A percentile compares a stretch with the other conserved stretches of the same genome.
These are phyloP conservation scores for Sapayoa aenigma DNA, from an alignment of 2,113 vertebrate species.

Conservation along the genomic window DNA sequence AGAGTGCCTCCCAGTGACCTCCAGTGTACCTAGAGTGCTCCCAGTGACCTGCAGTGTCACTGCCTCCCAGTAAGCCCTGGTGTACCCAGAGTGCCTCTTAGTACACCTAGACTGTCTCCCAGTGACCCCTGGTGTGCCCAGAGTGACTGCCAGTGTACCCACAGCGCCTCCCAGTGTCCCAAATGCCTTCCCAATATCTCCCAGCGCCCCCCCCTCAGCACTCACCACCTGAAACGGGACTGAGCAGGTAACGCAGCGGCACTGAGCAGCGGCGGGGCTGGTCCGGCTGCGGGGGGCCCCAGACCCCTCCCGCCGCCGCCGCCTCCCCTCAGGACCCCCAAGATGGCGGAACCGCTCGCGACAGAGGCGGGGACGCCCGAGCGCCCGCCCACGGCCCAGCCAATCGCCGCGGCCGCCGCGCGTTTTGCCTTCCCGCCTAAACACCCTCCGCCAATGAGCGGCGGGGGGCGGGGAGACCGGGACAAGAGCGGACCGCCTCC, in stretches of 20 bases:
- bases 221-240: not conserved
- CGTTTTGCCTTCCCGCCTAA: not conserved
- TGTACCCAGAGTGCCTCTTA: not conserved
- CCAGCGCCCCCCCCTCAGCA: not conserved
- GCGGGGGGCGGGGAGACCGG: accelerated
- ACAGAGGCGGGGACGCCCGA: accelerated
- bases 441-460: not conserved
- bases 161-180: not conserved
- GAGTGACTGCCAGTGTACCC: not conserved
- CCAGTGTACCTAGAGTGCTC: not conserved
- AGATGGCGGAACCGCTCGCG: not conserved
- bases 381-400: too few relatives aligned
- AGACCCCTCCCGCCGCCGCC: not conserved
- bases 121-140: not conserved
- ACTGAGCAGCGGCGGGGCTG: too few relatives aligned
- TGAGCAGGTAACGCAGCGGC: too few relatives aligned
- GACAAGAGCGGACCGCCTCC: accelerated
- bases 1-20: too few relatives aligned
- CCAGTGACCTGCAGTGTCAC: not conserved
- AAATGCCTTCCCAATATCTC: too few relatives aligned
- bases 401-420: accelerated
- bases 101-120: too few relatives aligned
- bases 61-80: not conserved
- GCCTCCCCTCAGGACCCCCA: not conserved
- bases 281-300: too few relatives aligned